These are phyloP conservation scores for Escarpia spicata DNA, from an alignment of 2,888 invertebrate species.

Conservation along the genomic window DNA sequence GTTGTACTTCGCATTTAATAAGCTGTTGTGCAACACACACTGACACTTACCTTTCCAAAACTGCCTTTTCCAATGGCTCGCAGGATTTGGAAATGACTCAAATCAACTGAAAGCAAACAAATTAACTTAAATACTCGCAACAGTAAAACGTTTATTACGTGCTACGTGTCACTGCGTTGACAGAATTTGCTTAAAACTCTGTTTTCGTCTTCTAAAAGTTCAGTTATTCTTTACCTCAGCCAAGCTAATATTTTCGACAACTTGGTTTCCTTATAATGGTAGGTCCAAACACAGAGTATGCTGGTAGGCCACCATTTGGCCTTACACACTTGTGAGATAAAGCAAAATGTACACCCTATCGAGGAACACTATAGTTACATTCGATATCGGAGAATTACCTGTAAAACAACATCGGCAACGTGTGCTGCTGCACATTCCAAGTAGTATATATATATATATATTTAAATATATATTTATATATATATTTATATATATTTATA, in stretches of 20 bases:
- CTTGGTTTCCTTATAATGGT: neutral
- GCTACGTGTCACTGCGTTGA: neutral
- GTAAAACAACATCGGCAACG: no score
- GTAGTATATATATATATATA: no score
- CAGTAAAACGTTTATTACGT: neutral
- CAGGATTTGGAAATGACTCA: slow-evolving; percentile 86
- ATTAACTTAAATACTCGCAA: neutral
- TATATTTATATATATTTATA: no score
- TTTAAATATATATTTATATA: no score
- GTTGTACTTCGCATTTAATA: neutral
- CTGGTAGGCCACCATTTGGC: no score
- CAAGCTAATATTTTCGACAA: neutral
- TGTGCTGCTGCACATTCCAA: no score
- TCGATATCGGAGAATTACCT: no score
- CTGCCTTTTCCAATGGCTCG: slow-evolving; percentile 87
- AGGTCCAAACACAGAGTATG: neutral
- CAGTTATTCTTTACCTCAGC: neutral
- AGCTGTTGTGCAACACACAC: neutral
- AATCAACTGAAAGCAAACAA: slow-evolving; percentile 72
- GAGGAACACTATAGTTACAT: no score
- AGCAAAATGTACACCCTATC: no score
- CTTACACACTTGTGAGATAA: no score
- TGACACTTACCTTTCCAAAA: slow-evolving; percentile 79
- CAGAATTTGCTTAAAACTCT: neutral
- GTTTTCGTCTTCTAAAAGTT: neutral